These are phyloP conservation scores for Trinorchestia longiramus DNA, from an alignment of 1,140 invertebrate genomes.

Conservation along the genomic window DNA sequence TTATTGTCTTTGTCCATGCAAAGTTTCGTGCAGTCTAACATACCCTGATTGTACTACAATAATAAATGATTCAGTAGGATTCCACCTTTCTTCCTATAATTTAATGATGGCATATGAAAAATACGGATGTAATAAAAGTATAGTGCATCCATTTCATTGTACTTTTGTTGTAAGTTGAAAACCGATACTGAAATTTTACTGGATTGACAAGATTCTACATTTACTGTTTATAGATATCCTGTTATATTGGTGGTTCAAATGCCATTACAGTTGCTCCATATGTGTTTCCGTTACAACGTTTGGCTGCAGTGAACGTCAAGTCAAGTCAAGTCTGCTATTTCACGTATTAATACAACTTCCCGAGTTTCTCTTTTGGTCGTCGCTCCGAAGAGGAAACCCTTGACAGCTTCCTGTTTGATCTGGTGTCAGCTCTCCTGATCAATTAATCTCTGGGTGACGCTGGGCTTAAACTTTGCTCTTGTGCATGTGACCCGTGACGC, in stretches of 20 bases:
- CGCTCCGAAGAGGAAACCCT: constrained; percentile 4
- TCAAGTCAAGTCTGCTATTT: not conserved
- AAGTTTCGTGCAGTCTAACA: not conserved
- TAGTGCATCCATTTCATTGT: not conserved
- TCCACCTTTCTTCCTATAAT: not conserved
- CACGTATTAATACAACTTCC: not conserved
- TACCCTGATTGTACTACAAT: not conserved
- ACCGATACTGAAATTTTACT: not conserved
- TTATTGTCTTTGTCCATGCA: not conserved
- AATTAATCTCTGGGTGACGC: not conserved
- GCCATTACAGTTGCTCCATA: not conserved
- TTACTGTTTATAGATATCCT: not conserved
- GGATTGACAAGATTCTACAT: not conserved
- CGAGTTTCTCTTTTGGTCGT: not conserved
- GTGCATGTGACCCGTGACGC: too few species aligned
- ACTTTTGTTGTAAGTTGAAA: not conserved
- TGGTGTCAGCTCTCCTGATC: not conserved
- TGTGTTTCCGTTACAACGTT: not conserved
- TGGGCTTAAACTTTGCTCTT: not conserved
- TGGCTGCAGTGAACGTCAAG: not conserved
- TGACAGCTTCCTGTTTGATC: not conserved
- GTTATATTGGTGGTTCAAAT: not conserved
- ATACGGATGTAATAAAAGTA: not conserved
- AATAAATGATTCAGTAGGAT: not conserved
- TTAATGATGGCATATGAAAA: not conserved